phyloP scores from a whole-genome alignment of 2,797 vertebrate species.

The Harpagifer antarcticus region DNA sequence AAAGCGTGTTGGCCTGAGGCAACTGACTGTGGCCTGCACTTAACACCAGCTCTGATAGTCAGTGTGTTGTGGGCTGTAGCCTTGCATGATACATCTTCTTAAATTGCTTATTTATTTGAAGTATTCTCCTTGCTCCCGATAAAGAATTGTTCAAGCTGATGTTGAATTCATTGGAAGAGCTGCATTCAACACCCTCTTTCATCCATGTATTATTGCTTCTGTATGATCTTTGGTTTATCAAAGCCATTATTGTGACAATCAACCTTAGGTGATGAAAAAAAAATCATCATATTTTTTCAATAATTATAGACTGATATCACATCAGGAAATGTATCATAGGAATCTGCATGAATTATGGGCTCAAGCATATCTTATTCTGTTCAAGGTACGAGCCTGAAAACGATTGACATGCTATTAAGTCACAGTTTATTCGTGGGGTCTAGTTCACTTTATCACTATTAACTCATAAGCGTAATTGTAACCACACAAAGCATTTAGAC shows the following conservation, averaged over 20 bases:
- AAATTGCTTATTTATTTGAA: conserved; percentile 3
- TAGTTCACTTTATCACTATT: not conserved
- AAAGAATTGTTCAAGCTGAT: conserved; percentile 2
- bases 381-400: conserved; percentile 4
- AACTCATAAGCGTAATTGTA: not conserved
- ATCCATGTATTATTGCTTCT: conserved; percentile 1
- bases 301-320: not conserved
- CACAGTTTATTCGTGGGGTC: not conserved
- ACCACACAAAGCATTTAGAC: not conserved
- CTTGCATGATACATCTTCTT: not conserved
- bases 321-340: not conserved
- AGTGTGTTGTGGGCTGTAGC: conserved; percentile 12
- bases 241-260: not conserved
- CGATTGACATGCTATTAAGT: not conserved
- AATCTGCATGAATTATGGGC: not conserved
- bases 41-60: not conserved
- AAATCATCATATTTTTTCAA: too few species aligned
- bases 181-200: conserved; percentile 10
- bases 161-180: conserved; percentile 9
- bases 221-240: not conserved
- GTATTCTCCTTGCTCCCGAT: conserved; percentile 14
- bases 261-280: not conserved
- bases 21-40: not conserved
- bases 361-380: not conserved
- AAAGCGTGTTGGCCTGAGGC: not conserved